Evolutionary conservation across 1,140 invertebrate genomes (phyloP).

Genomic region (Amphibalanus amphitrite): DNA sequence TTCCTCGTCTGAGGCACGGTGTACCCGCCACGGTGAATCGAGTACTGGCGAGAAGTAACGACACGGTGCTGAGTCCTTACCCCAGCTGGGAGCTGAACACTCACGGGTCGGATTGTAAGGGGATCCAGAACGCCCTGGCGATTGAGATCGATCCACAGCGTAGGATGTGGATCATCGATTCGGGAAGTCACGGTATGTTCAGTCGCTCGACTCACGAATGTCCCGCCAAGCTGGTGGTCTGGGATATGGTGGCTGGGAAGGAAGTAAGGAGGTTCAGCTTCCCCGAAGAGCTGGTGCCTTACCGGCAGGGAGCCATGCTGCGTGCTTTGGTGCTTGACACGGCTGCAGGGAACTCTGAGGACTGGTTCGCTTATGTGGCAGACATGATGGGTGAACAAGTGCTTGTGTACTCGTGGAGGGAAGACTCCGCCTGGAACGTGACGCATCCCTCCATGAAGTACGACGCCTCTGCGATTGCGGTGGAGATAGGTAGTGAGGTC

Average conservation of each 20-base stretch:
- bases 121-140: neutral
- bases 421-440: neutral
- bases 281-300: neutral
- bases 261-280: neutral
- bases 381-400: neutral
- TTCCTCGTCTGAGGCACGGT: neutral
- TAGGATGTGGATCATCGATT: conserved; percentile 1
- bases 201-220: neutral
- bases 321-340: neutral
- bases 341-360: neutral
- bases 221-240: neutral
- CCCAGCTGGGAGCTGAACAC: neutral
- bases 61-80: neutral
- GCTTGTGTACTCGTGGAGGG: neutral
- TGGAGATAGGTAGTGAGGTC: neutral
- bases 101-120: neutral
- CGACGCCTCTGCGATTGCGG: neutral
- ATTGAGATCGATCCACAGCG: conserved; percentile 2
- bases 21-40: neutral
- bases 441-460: neutral
- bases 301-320: neutral
- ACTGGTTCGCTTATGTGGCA: neutral
- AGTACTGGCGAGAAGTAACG: neutral
- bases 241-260: neutral
- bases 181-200: neutral